Evolutionary conservation across 2,113 vertebrate species (phyloP).

Genomic region (Carlito syrichta): DNA sequence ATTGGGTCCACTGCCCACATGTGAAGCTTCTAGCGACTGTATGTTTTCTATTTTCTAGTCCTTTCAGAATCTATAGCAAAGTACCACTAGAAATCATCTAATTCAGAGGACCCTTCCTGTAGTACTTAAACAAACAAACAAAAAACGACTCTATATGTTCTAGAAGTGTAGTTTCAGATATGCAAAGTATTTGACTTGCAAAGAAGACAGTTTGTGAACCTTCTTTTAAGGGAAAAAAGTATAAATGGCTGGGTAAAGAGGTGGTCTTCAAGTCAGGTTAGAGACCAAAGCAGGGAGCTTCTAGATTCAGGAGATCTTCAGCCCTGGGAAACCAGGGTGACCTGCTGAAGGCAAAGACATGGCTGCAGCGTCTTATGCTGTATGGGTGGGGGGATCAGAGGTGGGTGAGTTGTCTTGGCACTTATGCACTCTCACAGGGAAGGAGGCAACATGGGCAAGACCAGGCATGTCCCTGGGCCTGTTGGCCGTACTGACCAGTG

Average conservation of each 20-base stretch:
- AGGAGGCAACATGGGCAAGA: not conserved
- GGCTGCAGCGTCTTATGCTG: rapidly evolving
- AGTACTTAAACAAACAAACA: not conserved
- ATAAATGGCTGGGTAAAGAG: not conserved
- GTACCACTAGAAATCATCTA: not conserved
- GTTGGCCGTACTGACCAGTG: rapidly evolving
- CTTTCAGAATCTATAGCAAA: not conserved
- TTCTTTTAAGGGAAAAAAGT: not conserved
- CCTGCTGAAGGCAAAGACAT: not conserved
- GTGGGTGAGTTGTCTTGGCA: not conserved
- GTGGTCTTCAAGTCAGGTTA: not conserved
- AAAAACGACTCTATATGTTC: too few relatives aligned
- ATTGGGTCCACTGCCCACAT: not conserved
- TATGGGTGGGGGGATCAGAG: not conserved
- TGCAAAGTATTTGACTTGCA: not conserved
- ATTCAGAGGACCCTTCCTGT: not conserved
- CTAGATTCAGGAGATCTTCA: not conserved
- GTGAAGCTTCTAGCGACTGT: not conserved
- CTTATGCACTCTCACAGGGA: not conserved
- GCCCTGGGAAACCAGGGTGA: not conserved
- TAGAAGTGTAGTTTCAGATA: not conserved
- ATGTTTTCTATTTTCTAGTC: not conserved
- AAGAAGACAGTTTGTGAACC: not conserved
- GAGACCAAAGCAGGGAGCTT: not conserved
- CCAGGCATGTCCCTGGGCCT: not conserved